phyloP scores from a whole-genome alignment of 2,797 vertebrate genomes.

The Bradypus variegatus region DNA sequence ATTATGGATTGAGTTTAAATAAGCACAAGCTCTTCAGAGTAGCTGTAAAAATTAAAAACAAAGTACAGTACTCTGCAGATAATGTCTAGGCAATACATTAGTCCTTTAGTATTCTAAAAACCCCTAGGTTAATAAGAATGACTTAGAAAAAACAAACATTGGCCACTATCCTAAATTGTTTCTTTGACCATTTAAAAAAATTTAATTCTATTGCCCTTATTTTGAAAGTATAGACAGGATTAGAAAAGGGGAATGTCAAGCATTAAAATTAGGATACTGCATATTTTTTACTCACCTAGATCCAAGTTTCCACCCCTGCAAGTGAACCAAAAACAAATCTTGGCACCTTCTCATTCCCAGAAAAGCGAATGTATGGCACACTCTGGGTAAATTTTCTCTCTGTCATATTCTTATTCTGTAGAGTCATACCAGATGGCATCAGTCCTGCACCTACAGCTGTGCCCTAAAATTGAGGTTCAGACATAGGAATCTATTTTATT shows the following conservation, averaged over 20 bases:
- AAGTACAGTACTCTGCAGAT: background rate
- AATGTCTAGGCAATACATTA: background rate
- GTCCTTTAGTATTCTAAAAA: background rate
- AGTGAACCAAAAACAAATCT: conserved; percentile 38
- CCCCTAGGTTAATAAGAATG: background rate
- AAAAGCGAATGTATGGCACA: background rate
- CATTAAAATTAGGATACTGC: conserved; percentile 18
- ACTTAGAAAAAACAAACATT: background rate
- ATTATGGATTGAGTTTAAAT: background rate
- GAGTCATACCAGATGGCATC: conserved; percentile 6
- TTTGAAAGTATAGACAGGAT: conserved; percentile 37
- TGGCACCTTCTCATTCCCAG: conserved; percentile 41
- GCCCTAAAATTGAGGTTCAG: conserved; percentile 5
- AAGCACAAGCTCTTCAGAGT: background rate
- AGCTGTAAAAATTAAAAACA: background rate
- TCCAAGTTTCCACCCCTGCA: conserved; percentile 46
- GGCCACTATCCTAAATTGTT: background rate
- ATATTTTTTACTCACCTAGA: background rate
- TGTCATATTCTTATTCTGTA: background rate
- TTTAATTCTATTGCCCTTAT: background rate
- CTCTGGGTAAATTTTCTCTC: background rate
- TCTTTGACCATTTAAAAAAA: conserved; percentile 7
- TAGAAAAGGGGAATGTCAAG: conserved; percentile 46
- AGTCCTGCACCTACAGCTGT: conserved; percentile 31
- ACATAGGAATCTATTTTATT: background rate